Conservation (phyloP, 1,140 invertebrate genomes). For the Orius insidiosus region DNA sequence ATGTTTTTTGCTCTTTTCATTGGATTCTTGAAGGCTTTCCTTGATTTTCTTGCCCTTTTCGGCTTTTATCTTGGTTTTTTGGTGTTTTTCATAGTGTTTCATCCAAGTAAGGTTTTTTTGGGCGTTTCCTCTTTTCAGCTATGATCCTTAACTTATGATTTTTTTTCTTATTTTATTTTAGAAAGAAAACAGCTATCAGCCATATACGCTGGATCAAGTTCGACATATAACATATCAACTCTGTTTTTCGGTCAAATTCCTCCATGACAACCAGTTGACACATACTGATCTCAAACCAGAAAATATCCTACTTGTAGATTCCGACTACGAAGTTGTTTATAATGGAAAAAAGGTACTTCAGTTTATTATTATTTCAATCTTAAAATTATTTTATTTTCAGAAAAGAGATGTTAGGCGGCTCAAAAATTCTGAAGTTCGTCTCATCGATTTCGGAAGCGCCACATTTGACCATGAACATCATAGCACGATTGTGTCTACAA, state of each 20-base stretch:
- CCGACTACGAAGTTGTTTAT: conserved; percentile 74
- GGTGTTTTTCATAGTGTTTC: too few species aligned
- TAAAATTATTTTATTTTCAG: conserved; percentile 33
- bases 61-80: too few species aligned
- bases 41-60: too few species aligned
- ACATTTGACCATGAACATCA: conserved; percentile 99
- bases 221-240: conserved; percentile 96
- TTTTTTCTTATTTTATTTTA: conserved; percentile 28
- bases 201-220: conserved; percentile 93
- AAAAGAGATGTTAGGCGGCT: conserved; percentile 69
- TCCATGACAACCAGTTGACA: conserved; percentile 94
- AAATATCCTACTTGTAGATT: conserved; percentile 95
- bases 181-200: conserved; percentile 98
- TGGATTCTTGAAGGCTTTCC: too few species aligned
- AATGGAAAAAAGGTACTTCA: conserved; percentile 66
- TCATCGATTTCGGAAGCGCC: conserved; percentile 99
- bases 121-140: too few species aligned
- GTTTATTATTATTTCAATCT: too few species aligned
- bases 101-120: too few species aligned
- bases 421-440: conserved; percentile 80
- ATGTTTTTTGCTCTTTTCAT: too few species aligned
- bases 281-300: conserved; percentile 99
- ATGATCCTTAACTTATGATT: too few species aligned
- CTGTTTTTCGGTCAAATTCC: conserved; percentile 91
- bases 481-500: conserved; percentile 95